phyloP scores from a whole-genome alignment of 2,888 invertebrate species.

The Cryptus armator region DNA sequence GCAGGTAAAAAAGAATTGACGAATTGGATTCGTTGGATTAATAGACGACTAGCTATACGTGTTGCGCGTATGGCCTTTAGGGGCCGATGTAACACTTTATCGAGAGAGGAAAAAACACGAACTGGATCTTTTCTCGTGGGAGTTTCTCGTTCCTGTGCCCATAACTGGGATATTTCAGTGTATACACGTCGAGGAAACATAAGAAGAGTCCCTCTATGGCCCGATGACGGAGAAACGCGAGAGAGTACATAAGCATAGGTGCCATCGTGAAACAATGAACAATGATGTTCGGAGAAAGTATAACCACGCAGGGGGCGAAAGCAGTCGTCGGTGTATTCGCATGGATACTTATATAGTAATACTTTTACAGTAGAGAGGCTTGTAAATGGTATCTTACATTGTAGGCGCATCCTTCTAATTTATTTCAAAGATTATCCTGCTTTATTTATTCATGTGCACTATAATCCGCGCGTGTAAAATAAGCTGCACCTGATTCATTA shows the following conservation, averaged over 20 bases:
- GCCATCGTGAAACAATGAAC: slow-evolving; percentile 75
- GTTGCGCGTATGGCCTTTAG: neutral
- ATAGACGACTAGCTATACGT: no score
- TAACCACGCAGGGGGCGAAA: slow-evolving; percentile 70
- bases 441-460: neutral
- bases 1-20: neutral
- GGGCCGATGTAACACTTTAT: slow-evolving; percentile 4
- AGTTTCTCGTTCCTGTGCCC: slow-evolving; percentile 51
- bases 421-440: neutral
- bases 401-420: neutral
- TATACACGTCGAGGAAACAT: slow-evolving; percentile 16
- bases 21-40: no score
- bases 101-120: slow-evolving; percentile 24
- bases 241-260: slow-evolving; percentile 52
- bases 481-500: neutral
- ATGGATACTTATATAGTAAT: slow-evolving; percentile 5
- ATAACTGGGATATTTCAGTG: slow-evolving; percentile 8
- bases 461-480: neutral
- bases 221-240: slow-evolving; percentile 60
- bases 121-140: slow-evolving; percentile 45
- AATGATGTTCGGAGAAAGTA: slow-evolving; percentile 76
- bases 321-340: slow-evolving; percentile 56
- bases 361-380: neutral
- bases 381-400: neutral
- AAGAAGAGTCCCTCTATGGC: slow-evolving; percentile 54